Conservation (phyloP, 1,140 invertebrate species). For the Brevipalpus yothersi region DNA sequence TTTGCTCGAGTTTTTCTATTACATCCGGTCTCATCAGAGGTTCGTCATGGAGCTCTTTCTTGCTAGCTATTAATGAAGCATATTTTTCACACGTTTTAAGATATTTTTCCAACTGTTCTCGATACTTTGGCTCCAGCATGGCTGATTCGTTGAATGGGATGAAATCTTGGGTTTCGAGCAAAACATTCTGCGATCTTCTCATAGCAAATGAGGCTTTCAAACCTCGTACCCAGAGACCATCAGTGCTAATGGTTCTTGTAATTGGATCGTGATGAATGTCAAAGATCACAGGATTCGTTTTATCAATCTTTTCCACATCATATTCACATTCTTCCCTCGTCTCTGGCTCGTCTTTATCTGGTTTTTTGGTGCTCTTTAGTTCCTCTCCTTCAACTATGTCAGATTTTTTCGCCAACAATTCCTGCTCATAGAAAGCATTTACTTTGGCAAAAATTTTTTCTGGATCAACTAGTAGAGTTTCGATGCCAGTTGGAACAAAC, state of each 20-base stretch:
- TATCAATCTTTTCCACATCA: no score
- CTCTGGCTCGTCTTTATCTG: no score
- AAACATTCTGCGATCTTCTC: neutral
- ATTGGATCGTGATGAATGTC: neutral
- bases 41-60: neutral
- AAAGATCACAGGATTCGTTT: neutral
- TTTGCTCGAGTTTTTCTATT: neutral
- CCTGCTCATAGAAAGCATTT: neutral
- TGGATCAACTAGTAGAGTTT: slow-evolving; percentile 29
- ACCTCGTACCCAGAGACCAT: neutral
- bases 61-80: neutral
- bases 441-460: slow-evolving; percentile 3
- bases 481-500: slow-evolving; percentile 61
- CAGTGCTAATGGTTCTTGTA: neutral
- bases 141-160: neutral
- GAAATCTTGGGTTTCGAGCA: neutral
- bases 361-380: neutral
- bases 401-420: neutral
- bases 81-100: neutral
- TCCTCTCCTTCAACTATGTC: neutral
- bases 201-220: neutral
- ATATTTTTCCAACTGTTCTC: neutral
- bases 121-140: neutral
- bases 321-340: no score
- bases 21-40: neutral